phyloP scores from a whole-genome alignment of 2,888 invertebrate species.

The Agonum fuliginosum region DNA sequence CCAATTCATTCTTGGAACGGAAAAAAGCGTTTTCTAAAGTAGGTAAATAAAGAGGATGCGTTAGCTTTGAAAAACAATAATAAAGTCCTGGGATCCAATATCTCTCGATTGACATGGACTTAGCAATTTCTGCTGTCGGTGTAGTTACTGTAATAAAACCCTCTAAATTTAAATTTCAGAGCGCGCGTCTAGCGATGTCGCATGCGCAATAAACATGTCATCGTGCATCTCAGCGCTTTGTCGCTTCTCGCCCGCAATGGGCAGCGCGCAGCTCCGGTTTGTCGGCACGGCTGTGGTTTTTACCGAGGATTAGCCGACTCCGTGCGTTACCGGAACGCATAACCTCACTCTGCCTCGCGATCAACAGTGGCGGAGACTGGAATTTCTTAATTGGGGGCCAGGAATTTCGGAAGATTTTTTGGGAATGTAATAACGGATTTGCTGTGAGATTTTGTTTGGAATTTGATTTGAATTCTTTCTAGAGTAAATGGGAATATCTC shows the following conservation, averaged over 20 bases:
- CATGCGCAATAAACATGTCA: constrained; percentile 30
- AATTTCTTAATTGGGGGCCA: constrained; percentile 53
- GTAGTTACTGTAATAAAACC: constrained; percentile 16
- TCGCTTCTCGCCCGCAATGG: constrained; percentile 43
- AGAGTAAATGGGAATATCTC: not conserved
- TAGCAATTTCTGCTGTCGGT: constrained; percentile 12
- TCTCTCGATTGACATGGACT: not conserved
- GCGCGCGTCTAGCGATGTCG: constrained; percentile 14
- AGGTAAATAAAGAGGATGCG: constrained; percentile 23
- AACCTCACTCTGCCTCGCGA: constrained; percentile 3
- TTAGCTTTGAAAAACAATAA: constrained; percentile 30
- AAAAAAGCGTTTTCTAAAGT: constrained; percentile 41
- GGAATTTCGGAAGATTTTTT: not conserved
- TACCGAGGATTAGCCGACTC: constrained; percentile 25
- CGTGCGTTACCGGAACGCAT: constrained; percentile 54
- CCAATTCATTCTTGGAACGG: constrained; percentile 16
- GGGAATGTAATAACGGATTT: constrained; percentile 23
- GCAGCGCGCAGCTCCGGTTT: not conserved
- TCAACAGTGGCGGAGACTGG: constrained; percentile 46
- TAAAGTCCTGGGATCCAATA: constrained; percentile 17
- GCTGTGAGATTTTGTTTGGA: constrained; percentile 11
- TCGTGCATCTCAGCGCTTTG: constrained; percentile 34
- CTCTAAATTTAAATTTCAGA: constrained; percentile 38
- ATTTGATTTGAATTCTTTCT: constrained; percentile 17
- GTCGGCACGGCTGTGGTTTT: not conserved